Percentiles rank a stretch among this genome's conserved stretches.
Evolutionary conservation across 2,888 invertebrate species (phyloP).

Genomic region (Liodrosophila aerea): DNA sequence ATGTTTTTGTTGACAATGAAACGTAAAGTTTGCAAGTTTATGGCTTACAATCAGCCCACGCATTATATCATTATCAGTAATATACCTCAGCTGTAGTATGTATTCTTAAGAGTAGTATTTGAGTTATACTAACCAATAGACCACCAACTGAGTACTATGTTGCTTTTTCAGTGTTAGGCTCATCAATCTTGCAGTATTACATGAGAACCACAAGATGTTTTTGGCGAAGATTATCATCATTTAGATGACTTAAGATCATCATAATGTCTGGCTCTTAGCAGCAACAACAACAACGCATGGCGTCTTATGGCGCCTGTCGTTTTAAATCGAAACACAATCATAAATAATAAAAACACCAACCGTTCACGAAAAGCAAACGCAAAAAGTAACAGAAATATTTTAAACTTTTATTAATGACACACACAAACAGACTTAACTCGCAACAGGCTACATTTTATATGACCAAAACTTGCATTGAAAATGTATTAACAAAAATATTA

Average conservation of each 20-base stretch:
- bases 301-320: conserved; percentile 65
- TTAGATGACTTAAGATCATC: conserved; percentile 46
- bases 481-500: conserved; percentile 44
- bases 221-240: conserved; percentile 48
- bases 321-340: conserved; percentile 60
- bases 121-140: conserved; percentile 13
- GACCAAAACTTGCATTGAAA: conserved; percentile 57
- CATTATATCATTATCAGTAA: background rate
- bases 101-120: conserved; percentile 12
- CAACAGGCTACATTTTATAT: conserved; percentile 51
- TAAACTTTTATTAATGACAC: conserved; percentile 67
- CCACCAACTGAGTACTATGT: conserved; percentile 26
- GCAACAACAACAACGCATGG: conserved; percentile 27
- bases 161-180: conserved; percentile 9
- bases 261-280: conserved; percentile 31
- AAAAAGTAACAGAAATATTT: conserved; percentile 29
- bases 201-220: conserved; percentile 26
- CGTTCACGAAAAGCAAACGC: conserved; percentile 13
- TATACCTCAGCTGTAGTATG: background rate
- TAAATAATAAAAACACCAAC: conserved; percentile 70
- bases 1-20: no score
- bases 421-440: conserved; percentile 56
- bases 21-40: no score
- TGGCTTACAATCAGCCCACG: background rate
- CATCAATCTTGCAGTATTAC: conserved; percentile 62